Evolutionary conservation across 2,113 vertebrate species (phyloP), one percentile per base, ranked within the genome.

Genomic region (Ophiodon elongatus): DNA sequence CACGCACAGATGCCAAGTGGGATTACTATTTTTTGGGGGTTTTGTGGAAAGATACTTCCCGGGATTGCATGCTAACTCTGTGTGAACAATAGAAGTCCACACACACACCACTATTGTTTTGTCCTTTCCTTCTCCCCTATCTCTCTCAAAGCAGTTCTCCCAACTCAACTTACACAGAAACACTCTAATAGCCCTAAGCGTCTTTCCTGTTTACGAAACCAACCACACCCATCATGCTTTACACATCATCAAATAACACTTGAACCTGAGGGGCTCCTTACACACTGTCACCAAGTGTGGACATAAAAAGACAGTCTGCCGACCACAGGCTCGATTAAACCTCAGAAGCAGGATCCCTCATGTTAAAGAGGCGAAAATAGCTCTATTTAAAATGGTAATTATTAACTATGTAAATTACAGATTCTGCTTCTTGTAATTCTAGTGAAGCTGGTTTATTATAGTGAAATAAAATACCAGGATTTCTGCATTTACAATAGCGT

Each of bases 201-300:
- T 89, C 82, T 90, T 90, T 93, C 88, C 91, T 92, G 89, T 94
- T 94, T 91, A 87, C 79, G 47, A 84, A 86, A 87, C 57, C 54
- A 60, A 75, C 86, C 90, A 73, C 86, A 86, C 86, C 88, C 88
- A 6, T 85, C 57, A 76, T 73, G 64, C 57, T 80, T 29, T 70
- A 70, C 11, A 47, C 63, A 85, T 88, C 85, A 33, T 79, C 29
- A 76, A 77, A 82, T 62, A 79, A 78, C 68, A 89, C 63, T 39
- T 37, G 37, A 73, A 79, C 70, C 29, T 80, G 41, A 86, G 64
- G 50, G n/a, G 69, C 87, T 80, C 63, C 85, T 82, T 82, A 75
- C 63, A 80, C 79, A 84, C 70, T 68, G 73, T 90, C 54, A 80
- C 60, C 33, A 41, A 87, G 76, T 35, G 60, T 41, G 14, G 41